phyloP scores from a whole-genome alignment of 2,113 vertebrate species.

The Sialia sialis region DNA sequence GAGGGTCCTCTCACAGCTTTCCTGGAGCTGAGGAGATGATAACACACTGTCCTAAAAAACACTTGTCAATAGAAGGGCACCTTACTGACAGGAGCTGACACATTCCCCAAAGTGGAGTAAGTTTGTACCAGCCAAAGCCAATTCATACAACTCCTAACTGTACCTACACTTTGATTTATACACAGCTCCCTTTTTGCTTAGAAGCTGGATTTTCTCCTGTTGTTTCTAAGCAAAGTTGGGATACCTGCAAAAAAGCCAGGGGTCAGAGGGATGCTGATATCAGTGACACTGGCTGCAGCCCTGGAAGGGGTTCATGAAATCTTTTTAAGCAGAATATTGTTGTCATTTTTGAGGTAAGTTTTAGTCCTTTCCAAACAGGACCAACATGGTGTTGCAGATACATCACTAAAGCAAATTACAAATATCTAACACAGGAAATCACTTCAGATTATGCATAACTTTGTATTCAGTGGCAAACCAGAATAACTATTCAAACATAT shows the following conservation, averaged over 20 bases:
- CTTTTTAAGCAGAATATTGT: background rate
- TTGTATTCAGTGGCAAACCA: background rate
- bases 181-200: background rate
- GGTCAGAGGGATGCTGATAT: background rate
- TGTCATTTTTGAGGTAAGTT: background rate
- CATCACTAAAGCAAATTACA: background rate
- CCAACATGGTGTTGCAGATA: background rate
- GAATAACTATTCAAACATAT: background rate
- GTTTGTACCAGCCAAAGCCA: background rate
- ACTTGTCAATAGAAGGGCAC: accelerated
- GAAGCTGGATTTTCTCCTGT: background rate
- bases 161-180: background rate
- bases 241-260: background rate
- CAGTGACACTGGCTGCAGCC: background rate
- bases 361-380: background rate
- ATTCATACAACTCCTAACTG: background rate
- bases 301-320: background rate
- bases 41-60: background rate
- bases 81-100: background rate
- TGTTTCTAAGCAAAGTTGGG: background rate
- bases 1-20: background rate
- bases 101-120: accelerated
- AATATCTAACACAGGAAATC: background rate
- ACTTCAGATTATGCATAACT: background rate
- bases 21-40: background rate